phyloP scores from a whole-genome alignment of 1,140 invertebrate species.

The Schlechtendalia chinensis region DNA sequence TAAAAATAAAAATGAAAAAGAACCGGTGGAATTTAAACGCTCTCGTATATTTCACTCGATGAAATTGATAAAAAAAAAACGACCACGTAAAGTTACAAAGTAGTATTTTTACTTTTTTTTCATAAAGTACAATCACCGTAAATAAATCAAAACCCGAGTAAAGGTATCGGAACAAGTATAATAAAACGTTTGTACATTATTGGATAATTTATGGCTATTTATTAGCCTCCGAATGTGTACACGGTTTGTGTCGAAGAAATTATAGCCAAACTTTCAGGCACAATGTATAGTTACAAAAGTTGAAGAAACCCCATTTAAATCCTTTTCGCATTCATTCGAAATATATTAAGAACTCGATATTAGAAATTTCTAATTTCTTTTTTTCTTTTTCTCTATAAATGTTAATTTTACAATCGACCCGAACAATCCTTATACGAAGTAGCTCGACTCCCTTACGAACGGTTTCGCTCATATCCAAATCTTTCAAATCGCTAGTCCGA shows the following conservation, averaged over 20 bases:
- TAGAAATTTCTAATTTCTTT: too few relatives aligned
- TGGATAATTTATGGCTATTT: conserved; percentile 36
- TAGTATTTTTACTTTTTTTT: conserved; percentile 28
- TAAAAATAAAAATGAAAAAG: conserved; percentile 1
- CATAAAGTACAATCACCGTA: conserved; percentile 13
- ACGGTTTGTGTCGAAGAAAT: conserved; percentile 8
- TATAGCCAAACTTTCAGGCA: conserved; percentile 3
- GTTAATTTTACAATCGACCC: too few relatives aligned
- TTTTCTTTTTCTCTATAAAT: too few relatives aligned
- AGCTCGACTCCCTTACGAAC: too few relatives aligned
- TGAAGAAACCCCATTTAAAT: neutral
- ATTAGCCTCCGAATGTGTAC: conserved; percentile 9
- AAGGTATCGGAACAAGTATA: conserved; percentile 14
- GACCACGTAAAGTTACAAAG: neutral
- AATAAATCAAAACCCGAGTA: conserved; percentile 41
- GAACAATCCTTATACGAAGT: too few relatives aligned
- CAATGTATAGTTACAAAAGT: neutral
- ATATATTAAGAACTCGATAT: neutral
- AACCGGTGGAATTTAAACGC: conserved; percentile 2
- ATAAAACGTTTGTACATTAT: conserved; percentile 28
- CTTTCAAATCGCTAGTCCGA: too few relatives aligned
- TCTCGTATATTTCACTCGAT: neutral
- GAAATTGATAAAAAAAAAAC: conserved; percentile 9
- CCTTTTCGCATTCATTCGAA: neutral
- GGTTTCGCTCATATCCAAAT: too few relatives aligned